phyloP scores from a whole-genome alignment of 2,888 invertebrate genomes.

The Hirtodrosophila histrioides region DNA sequence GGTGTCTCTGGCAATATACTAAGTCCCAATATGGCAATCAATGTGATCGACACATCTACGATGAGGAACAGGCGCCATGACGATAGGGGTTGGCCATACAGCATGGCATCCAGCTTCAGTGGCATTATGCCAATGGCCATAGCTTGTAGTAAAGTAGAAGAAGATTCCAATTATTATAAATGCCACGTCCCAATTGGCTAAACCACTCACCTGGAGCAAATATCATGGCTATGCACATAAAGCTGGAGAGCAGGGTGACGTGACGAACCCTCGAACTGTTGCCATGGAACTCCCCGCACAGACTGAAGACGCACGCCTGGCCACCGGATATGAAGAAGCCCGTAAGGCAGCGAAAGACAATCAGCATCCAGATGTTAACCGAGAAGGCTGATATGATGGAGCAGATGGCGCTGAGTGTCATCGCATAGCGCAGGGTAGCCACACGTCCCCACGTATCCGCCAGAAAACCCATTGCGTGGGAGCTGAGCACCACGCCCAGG shows the following conservation, averaged over 20 bases:
- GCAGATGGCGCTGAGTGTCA: conserved; percentile 85
- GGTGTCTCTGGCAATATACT: conserved; percentile 91
- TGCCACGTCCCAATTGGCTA: not conserved
- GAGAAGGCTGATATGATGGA: conserved; percentile 87
- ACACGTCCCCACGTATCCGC: conserved; percentile 91
- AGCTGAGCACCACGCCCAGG: conserved; percentile 89
- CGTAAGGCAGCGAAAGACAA: conserved; percentile 87
- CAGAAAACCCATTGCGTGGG: conserved; percentile 91
- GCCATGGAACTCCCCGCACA: conserved; percentile 87
- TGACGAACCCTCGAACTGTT: conserved; percentile 85
- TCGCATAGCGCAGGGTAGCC: conserved; percentile 85
- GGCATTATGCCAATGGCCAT: conserved; percentile 90
- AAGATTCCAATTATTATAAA: not conserved
- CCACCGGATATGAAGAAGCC: conserved; percentile 86
- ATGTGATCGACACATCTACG: conserved; percentile 87
- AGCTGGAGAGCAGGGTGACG: conserved; percentile 86
- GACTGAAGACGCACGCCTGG: conserved; percentile 87
- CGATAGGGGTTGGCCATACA: conserved; percentile 86
- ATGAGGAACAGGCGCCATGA: conserved; percentile 91
- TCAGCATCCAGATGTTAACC: conserved; percentile 86
- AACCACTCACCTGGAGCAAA: conserved; percentile 85
- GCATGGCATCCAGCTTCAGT: conserved; percentile 84
- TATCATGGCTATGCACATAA: conserved; percentile 86
- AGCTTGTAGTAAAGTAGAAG: conserved; percentile 83
- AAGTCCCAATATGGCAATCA: conserved; percentile 87